Base-by-base conservation (phyloP, 2,797 vertebrate species). In the Tragelaphus oryx region DNA sequence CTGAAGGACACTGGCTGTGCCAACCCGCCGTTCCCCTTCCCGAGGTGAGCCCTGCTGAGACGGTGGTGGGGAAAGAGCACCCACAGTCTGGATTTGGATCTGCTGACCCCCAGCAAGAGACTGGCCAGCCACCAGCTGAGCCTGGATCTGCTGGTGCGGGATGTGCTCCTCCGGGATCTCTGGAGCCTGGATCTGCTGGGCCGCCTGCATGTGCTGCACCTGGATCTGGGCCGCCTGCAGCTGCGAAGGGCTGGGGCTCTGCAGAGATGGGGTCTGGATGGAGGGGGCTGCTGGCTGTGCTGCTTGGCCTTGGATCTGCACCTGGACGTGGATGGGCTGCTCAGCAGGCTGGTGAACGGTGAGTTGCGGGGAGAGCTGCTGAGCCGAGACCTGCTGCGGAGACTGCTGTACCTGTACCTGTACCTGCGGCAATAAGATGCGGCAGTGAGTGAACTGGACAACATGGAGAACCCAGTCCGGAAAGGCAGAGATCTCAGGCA, bases 51-150 rank as follows among this genome's bases (percentile, higher is more conserved):
- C 99, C 95, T 99, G 99, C 81, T 99, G 99, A 92, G 98, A 98
- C 60, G 98, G 98, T 33, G 99, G 99, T 91, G 99, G 99, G 24
- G 99, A 99, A 86, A 99, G 98, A 2, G 99, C 98, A 54, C 99
- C 99, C 4, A 99, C 99, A 8, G 99, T 99, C 97, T 99, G 99
- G 97, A 99, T 99, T 98, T 99, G 99, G 96, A 99, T 99, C 98
- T 99, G 99, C 87, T 99, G 99, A 91, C 99, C 99, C 65, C 99
- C 99, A 30, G 99, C 98, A 93, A 99, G 99, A 33, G 99, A 99
- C 89, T 99, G 98, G 87, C 98, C 98, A 80, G 99, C 99, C 96
- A 99, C 99, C 80, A 99, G 98, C 98, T 99, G 99, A 80, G 99
- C 99, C 98, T 99, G 99, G 94, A 99, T 99, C 98, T 99, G 99